phyloP scores from a whole-genome alignment of 2,113 vertebrate genomes.

The Chionis minor region DNA sequence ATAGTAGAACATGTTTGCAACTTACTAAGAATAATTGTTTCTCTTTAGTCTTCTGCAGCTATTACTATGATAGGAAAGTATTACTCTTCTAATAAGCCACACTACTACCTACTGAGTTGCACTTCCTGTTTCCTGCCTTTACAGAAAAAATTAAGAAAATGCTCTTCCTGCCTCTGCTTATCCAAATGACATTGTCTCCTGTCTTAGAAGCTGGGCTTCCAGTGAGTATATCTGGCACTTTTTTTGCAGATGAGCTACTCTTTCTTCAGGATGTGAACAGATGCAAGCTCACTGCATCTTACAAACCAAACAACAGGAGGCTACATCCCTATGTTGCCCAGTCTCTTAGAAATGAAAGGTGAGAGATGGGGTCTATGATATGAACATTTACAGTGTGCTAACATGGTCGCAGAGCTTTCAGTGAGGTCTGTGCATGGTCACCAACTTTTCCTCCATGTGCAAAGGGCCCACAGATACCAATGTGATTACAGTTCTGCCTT shows the following conservation, averaged over 20 bases:
- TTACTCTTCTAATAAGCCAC: not conserved
- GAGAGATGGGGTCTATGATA: not conserved
- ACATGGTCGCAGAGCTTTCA: not conserved
- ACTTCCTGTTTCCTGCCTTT: not conserved
- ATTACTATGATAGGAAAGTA: not conserved
- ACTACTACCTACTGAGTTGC: not conserved
- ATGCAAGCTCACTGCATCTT: not conserved
- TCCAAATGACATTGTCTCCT: not conserved
- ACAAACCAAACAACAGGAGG: not conserved
- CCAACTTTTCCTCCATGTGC: not conserved
- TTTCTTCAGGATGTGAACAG: not conserved
- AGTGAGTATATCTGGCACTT: accelerated
- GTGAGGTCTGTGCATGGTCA: not conserved
- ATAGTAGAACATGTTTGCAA: not conserved
- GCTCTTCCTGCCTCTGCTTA: not conserved
- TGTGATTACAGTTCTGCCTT: not conserved
- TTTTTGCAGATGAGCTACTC: not conserved
- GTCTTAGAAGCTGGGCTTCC: not conserved
- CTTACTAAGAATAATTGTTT: not conserved
- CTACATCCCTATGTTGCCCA: not conserved
- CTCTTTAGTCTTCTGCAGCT: not conserved
- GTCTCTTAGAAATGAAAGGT: not conserved
- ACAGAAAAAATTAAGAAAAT: not conserved
- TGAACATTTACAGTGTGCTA: not conserved
- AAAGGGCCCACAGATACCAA: accelerated